These are phyloP conservation scores for Apodemia mormo DNA, from an alignment of 2,888 invertebrate species.

Conservation along the genomic window DNA sequence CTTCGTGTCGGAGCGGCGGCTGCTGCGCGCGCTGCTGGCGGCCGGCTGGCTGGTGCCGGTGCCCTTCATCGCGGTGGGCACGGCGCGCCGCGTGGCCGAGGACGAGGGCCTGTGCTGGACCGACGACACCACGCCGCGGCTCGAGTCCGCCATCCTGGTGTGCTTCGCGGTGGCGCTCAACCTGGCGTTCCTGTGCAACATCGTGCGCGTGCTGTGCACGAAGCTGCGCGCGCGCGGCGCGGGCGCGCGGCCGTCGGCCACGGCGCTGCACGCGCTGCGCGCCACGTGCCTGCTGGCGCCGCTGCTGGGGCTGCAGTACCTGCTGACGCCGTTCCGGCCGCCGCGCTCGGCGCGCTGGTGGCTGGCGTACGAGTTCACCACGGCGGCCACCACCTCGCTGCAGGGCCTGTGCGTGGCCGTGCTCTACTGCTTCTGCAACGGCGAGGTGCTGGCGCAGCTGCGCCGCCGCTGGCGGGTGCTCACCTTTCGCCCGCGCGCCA, in stretches of 20 bases:
- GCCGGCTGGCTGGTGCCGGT: constrained; percentile 93
- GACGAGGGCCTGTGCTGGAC: constrained; percentile 85
- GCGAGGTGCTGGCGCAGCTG: constrained; percentile 94
- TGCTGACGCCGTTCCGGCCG: constrained; percentile 92
- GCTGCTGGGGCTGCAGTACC: constrained; percentile 93
- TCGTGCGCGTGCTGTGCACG: constrained; percentile 91
- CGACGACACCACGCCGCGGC: constrained; percentile 85
- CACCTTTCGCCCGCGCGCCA: constrained; percentile 89
- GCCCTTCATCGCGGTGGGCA: constrained; percentile 85
- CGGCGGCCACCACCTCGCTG: constrained; percentile 93
- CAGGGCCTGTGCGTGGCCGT: constrained; percentile 96
- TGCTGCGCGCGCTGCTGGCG: constrained; percentile 90
- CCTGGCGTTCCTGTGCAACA: constrained; percentile 93
- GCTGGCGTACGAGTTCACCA: constrained; percentile 90
- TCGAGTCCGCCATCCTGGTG: constrained; percentile 89
- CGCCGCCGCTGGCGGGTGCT: constrained; percentile 93
- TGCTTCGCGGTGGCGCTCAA: constrained; percentile 91
- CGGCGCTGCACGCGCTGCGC: constrained; percentile 89
- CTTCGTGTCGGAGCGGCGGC: constrained; percentile 93
- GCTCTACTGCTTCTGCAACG: constrained; percentile 96
- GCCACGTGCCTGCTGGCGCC: constrained; percentile 93
- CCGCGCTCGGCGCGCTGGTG: constrained; percentile 87
- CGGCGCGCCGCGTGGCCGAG: constrained; percentile 82
- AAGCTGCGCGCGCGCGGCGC: constrained; percentile 88
- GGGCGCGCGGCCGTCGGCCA: constrained; percentile 79